Evolutionary conservation across 2,113 vertebrate genomes (phyloP).

Genomic region (Onychostruthus taczanowskii): DNA sequence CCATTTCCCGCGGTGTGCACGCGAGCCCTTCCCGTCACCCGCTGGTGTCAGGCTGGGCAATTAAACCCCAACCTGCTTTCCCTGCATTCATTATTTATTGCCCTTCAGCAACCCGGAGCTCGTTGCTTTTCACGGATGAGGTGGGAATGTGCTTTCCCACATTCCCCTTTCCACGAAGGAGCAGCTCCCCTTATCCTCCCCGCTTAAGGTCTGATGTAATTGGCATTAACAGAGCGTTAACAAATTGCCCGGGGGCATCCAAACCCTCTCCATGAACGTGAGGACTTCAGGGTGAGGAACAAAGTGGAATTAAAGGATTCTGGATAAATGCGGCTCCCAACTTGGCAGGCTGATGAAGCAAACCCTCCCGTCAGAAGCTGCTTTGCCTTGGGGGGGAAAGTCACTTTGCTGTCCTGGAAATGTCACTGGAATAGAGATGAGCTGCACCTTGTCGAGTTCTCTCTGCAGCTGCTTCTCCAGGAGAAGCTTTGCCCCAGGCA

Average conservation of each 20-base stretch:
- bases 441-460: not conserved
- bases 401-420: not conserved
- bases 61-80: not conserved
- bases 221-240: constrained; percentile 14
- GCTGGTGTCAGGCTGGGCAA: not conserved
- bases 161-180: not conserved
- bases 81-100: not conserved
- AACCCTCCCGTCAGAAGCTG: not conserved
- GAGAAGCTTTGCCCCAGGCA: not conserved
- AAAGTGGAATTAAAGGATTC: not conserved
- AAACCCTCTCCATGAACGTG: not conserved
- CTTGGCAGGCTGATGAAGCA: not conserved
- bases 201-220: not conserved
- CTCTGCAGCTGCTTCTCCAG: not conserved
- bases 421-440: not conserved
- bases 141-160: not conserved
- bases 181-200: not conserved
- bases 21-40: not conserved
- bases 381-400: not conserved
- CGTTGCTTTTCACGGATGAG: not conserved
- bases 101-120: not conserved
- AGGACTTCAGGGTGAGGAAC: not conserved
- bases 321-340: not conserved
- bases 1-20: not conserved
- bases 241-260: not conserved